Percentiles rank a stretch among this genome's conserved stretches.
Evolutionary conservation across 2,888 invertebrate genomes (phyloP).

Genomic region (Phaedon cochleariae): DNA sequence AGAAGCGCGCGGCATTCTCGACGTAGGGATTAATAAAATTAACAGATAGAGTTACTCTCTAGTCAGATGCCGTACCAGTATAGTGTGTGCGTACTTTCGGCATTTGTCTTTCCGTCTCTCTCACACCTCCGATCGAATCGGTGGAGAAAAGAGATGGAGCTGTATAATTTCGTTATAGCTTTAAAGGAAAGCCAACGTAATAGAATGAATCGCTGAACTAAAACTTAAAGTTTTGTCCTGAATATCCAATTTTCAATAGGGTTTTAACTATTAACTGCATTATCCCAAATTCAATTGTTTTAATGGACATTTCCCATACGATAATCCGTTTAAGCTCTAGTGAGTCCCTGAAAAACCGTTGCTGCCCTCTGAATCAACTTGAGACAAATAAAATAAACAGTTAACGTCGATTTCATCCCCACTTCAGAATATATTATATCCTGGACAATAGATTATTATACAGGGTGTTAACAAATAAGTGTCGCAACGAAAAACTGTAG

Average conservation of each 20-base stretch:
- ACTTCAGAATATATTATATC: background rate
- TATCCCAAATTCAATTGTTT: constrained; percentile 57
- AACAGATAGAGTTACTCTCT: constrained; percentile 60
- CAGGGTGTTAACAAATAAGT: no score
- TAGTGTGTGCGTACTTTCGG: constrained; percentile 36
- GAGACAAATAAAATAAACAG: background rate
- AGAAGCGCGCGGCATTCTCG: constrained; percentile 32
- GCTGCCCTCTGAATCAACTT: background rate
- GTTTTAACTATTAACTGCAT: constrained; percentile 59
- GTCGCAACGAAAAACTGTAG: no score
- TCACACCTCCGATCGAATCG: constrained; percentile 14
- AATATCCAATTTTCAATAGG: constrained; percentile 58
- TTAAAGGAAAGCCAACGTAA: constrained; percentile 58
- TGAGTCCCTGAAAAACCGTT: background rate
- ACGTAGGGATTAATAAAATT: constrained; percentile 59
- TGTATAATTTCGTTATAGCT: constrained; percentile 57
- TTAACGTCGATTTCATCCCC: background rate
- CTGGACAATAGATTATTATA: background rate
- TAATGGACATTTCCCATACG: constrained; percentile 54
- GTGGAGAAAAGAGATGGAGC: constrained; percentile 26
- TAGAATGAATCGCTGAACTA: constrained; percentile 54
- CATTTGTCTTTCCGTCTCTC: constrained; percentile 31
- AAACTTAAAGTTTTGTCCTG: constrained; percentile 48
- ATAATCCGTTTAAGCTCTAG: constrained; percentile 41
- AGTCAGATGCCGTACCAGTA: constrained; percentile 42